phyloP scores from a whole-genome alignment of 2,797 vertebrate genomes.

The Pachyuromys duprasi region DNA sequence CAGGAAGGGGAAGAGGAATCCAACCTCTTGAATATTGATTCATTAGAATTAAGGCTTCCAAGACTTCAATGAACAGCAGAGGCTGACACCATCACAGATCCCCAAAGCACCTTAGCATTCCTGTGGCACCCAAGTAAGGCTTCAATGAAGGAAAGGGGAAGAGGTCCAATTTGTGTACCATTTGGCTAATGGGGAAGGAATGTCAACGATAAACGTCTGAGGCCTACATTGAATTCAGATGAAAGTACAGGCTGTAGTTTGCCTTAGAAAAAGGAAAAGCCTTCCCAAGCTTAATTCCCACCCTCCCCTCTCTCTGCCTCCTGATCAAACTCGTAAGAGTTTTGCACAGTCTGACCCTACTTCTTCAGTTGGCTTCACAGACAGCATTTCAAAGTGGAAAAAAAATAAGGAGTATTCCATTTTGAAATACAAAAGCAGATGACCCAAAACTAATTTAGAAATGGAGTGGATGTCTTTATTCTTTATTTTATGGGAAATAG shows the following conservation, averaged over 20 bases:
- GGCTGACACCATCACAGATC: neutral
- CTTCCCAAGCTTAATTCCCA: neutral
- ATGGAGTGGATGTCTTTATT: neutral
- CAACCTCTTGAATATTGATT: slow-evolving; percentile 68
- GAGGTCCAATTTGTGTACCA: neutral
- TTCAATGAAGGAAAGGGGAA: neutral
- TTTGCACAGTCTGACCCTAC: neutral
- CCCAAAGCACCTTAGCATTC: neutral
- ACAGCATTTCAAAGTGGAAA: neutral
- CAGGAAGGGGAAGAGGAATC: slow-evolving; percentile 68
- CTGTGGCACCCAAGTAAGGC: neutral
- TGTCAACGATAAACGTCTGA: neutral
- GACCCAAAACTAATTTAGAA: slow-evolving; percentile 2
- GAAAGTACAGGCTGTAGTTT: neutral
- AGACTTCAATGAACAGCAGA: slow-evolving; percentile 46
- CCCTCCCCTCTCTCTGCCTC: neutral
- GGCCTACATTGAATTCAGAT: slow-evolving; percentile 40
- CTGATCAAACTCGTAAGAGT: neutral
- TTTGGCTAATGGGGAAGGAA: neutral
- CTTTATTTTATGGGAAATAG: neutral
- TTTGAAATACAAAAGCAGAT: slow-evolving; percentile 12
- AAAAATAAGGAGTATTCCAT: neutral
- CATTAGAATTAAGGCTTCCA: slow-evolving; percentile 56
- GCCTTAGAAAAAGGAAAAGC: neutral
- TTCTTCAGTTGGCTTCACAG: slow-evolving; percentile 32